Evolutionary conservation across 2,888 invertebrate species (phyloP), one percentile per base, ranked within the genome.

Genomic region (Arge pagana): DNA sequence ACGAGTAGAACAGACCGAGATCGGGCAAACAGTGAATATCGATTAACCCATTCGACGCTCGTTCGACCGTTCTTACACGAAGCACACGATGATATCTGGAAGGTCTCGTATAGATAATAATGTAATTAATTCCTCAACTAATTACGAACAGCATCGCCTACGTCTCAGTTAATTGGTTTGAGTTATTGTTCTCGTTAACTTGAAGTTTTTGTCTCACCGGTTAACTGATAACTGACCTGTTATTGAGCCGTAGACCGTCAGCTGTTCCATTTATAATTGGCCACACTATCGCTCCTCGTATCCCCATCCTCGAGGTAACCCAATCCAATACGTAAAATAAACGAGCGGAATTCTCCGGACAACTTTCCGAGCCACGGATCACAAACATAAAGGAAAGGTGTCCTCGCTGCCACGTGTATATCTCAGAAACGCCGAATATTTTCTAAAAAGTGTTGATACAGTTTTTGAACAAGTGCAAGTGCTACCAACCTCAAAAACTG

Each of bases 111-210:
- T 55, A 67, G 70, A 71, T 72, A 72, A 71, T 68, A 54, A 60
- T 60, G 65, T 71, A 71, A 72, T 72, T 72, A 72, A 72, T 72
- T 72, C 65, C 60, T 58, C 61, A 63, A 64, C 67, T 72, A 72
- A 72, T 72, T 71, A 64, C 66, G 63, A 55, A 62, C 59, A 61
- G 66, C 62, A 60, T 62, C 56, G 61, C 62, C 28, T 59, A 56
- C 64, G 70, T 67, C 65, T 62, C 61, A 65, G 63, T 64, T 70
- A 72, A 72, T 71, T 69, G 66, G 64, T 65, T 62, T 65, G 64
- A 62, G 60, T 71, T 67, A 66, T 66, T 64, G 65, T 61, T 48
- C 52, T 55, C 59, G 54, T 58, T 62, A 51, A 50, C 56, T 33
- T 42, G n/a, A 16, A 45, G 45, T 45, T 45, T 45, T 45, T 45